Evolutionary conservation across 2,888 invertebrate genomes (phyloP), one percentile per base, ranked within the genome.

Genomic region (Hydrotaea cyrtoneurina): DNA sequence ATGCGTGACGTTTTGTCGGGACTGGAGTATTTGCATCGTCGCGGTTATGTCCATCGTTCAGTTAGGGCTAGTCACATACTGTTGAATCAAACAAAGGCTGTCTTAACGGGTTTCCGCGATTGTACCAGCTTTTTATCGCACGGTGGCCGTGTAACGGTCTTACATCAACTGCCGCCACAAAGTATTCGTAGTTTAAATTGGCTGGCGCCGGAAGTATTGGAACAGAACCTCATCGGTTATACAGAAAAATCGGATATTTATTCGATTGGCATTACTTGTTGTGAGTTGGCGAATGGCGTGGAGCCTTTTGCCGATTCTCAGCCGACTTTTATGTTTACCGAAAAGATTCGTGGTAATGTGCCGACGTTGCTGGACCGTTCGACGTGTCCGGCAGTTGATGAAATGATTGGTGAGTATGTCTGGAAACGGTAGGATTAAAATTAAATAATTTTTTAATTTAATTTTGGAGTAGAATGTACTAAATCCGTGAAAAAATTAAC

Each of bases 231-330:
- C 50, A 94, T 94, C 89, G 98, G 98, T 2, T 98, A 98, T 91
- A 96, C 96, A 89, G 96, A 96, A 90, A 96, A 96, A 88, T 97
- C 97, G 0, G 98, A 98, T 92, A 95, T 98, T 15, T 98, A 98
- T 91, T 98, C 98, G 82, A 90, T 98, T 57, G 98, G 98, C 23
- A 96, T 98, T 86, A 94, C 97, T 4, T 94, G 96, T 66, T 98
- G 98, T 91, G 91, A 92, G 86, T 73, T 92, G 83, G 97, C 96
- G 57, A 98, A 98, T 92, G 98, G 98, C 0, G 94, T 96, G 43
- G 96, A 97, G 86, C 98, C 98, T 0, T 98, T 97, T 92, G 94
- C 95, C 0, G 97, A 96, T 87, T 95, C 97, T 89, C 94, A 96
- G 7, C 95, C 95, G n/a, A 97, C 98, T 0, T 94, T 98, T 88